Base-by-base conservation (phyloP, 2,113 vertebrate species). In the Blennius ocellaris region DNA sequence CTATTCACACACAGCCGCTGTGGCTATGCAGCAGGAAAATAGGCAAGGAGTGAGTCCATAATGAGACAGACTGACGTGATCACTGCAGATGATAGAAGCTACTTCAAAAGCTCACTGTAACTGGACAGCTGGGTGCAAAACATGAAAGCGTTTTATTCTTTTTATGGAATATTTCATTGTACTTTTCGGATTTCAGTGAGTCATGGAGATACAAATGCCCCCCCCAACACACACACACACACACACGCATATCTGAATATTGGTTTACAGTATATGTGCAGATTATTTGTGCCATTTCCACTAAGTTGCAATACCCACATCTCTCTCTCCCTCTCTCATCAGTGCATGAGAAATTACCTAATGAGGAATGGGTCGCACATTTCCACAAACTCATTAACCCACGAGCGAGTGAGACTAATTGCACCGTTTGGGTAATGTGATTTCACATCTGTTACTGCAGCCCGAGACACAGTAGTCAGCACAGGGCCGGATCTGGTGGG, bases 361-460 rank as follows among this genome's bases (percentile, higher is more conserved):
- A 97, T 97, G 96, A 97, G 96, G 94, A 98, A 97, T 96, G 95
- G 95, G 96, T 96, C 96, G 95, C 96, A 97, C 96, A 97, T 97
- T 97, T 97, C 96, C 96, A 97, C 96, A 96, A 98, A 97, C 96
- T 97, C 96, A 97, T 98, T 97, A 97, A 97, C 96, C 96, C 95
- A 92, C 93, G 94, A 96, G 95, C 96, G 95, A 97, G 95, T 97
- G 96, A 97, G 96, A 97, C 96, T 97, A 98, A 98, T 98, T 96
- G 96, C 96, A 94, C 95, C 96, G 97, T 97, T 97, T 96, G 96
- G 96, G 96, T 97, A 97, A 98, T 98, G 95, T 96, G 97, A 96
- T 97, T 97, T 96, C 95, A 97, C 96, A 98, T 96, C 95, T 97
- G 96, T 96, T 96, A 96, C 95, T 95, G 94, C 92, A 93, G 93